Evolutionary conservation across 2,797 vertebrate genomes (phyloP).

Genomic region (Crocodylus rhombifer): DNA sequence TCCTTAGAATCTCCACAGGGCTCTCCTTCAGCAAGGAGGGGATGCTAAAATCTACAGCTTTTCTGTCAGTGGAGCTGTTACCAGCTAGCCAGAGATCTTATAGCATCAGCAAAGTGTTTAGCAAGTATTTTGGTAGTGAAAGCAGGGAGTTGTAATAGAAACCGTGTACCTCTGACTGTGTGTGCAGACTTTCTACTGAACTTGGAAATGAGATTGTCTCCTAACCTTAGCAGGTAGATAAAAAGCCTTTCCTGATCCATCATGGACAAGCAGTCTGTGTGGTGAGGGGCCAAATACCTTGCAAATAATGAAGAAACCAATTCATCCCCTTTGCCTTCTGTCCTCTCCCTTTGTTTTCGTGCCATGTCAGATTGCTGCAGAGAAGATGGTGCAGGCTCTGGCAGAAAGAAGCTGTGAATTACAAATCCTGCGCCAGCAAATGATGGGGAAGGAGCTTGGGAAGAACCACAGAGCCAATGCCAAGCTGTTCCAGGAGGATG

Average conservation of each 20-base stretch:
- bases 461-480: conserved; percentile 35
- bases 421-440: conserved; percentile 86
- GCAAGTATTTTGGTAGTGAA: background rate
- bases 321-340: background rate
- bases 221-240: background rate
- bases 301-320: background rate
- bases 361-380: conserved; percentile 80
- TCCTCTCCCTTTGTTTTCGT: background rate
- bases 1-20: background rate
- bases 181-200: background rate
- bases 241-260: background rate
- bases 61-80: background rate
- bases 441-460: conserved; percentile 79
- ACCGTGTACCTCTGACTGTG: background rate
- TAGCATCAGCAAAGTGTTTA: background rate
- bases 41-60: fast-evolving
- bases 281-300: background rate
- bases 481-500: conserved; percentile 80
- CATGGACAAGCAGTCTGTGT: background rate
- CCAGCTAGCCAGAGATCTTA: fast-evolving
- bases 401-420: conserved; percentile 85
- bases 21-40: background rate
- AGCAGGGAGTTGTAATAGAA: background rate
- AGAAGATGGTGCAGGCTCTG: conserved; percentile 85
- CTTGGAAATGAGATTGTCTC: background rate